Evolutionary conservation across 2,113 vertebrate species (phyloP).

Genomic region (Spea multiplicata): DNA sequence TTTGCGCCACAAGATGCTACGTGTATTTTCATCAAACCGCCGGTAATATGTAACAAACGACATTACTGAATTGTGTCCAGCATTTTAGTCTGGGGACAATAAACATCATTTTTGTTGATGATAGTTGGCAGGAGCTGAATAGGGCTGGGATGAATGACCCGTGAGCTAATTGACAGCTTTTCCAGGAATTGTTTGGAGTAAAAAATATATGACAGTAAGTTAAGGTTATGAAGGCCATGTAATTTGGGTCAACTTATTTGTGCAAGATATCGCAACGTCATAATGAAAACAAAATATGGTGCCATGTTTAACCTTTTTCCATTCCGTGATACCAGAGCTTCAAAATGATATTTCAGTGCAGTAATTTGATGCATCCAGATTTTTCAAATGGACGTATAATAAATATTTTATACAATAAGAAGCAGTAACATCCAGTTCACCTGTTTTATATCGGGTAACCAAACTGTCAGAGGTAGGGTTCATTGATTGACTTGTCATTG

Average conservation of each 20-base stretch:
- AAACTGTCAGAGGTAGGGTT: too few relatives aligned
- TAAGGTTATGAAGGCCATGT: not conserved
- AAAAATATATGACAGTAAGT: not conserved
- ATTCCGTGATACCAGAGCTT: too few relatives aligned
- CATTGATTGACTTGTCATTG: too few relatives aligned
- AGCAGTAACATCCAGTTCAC: too few relatives aligned
- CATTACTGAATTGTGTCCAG: not conserved
- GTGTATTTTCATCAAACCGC: not conserved
- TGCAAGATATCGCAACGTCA: too few relatives aligned
- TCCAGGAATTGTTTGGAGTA: not conserved
- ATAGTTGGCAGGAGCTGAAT: conserved; percentile 9
- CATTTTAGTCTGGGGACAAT: conserved; percentile 5
- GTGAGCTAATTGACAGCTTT: not conserved
- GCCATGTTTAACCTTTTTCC: too few relatives aligned
- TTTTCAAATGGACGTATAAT: too few relatives aligned
- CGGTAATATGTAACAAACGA: not conserved
- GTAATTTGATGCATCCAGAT: too few relatives aligned
- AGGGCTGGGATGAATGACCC: not conserved
- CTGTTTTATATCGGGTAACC: too few relatives aligned
- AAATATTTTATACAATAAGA: too few relatives aligned
- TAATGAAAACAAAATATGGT: too few relatives aligned
- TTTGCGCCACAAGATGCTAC: not conserved
- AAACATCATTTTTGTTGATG: conserved; percentile 4
- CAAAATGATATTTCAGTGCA: too few relatives aligned
- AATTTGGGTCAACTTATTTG: not conserved